Percentiles rank a stretch among this genome's conserved stretches.
These are phyloP conservation scores for Platynereis dumerilii DNA, from an alignment of 2,888 invertebrate species.

Conservation along the genomic window DNA sequence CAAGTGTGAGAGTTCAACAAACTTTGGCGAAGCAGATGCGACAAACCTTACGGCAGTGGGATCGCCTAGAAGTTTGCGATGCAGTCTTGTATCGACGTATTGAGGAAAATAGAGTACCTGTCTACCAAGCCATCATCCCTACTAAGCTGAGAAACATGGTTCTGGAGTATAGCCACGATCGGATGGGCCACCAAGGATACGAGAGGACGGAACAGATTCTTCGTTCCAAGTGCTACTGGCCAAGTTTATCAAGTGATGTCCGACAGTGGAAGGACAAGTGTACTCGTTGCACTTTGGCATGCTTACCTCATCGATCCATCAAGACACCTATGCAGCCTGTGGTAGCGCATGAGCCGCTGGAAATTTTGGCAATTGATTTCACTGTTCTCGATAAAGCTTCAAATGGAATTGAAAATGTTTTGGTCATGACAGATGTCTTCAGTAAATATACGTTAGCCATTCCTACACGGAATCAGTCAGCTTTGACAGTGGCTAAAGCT, in stretches of 20 bases:
- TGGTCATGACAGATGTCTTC: constrained; percentile 1
- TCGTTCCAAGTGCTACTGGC: background rate
- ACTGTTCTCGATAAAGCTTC: background rate
- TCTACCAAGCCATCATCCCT: background rate
- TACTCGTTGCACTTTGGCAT: background rate
- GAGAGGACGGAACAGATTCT: background rate
- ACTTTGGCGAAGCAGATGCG: too few relatives aligned
- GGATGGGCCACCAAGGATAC: background rate
- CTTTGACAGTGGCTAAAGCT: background rate
- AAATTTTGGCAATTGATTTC: background rate
- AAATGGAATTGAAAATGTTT: background rate
- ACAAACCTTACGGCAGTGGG: background rate
- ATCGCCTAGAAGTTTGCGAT: background rate
- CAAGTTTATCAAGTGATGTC: background rate
- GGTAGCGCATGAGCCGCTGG: background rate
- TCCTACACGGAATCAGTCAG: background rate
- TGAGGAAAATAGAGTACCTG: too few relatives aligned
- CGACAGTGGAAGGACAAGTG: background rate
- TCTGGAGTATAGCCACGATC: background rate
- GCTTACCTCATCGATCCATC: too few relatives aligned
- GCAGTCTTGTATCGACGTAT: background rate
- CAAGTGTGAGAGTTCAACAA: too few relatives aligned
- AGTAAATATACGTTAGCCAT: background rate
- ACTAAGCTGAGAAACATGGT: background rate
- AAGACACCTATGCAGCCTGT: background rate